phyloP scores from a whole-genome alignment of 2,797 vertebrate genomes.

The Notoglanidium macrostoma region DNA sequence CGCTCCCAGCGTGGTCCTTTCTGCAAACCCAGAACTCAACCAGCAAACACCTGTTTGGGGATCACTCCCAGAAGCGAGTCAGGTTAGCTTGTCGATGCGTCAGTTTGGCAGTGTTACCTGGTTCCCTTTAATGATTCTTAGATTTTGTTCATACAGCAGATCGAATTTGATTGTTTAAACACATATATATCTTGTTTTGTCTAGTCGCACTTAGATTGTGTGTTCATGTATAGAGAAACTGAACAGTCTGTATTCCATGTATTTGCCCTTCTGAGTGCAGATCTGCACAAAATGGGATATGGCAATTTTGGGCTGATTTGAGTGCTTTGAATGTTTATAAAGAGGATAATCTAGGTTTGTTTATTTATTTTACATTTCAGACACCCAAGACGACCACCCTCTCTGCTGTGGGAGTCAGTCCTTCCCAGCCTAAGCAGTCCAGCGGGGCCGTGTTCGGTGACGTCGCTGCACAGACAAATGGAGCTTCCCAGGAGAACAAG shows the following conservation, averaged over 20 bases:
- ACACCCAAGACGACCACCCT: constrained; percentile 78
- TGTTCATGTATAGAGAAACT: background rate
- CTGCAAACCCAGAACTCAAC: constrained; percentile 74
- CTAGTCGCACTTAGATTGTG: background rate
- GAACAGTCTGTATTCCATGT: background rate
- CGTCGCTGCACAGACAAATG: constrained; percentile 83
- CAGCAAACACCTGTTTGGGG: constrained; percentile 81
- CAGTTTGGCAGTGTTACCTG: background rate
- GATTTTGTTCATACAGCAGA: background rate
- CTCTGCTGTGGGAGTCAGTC: constrained; percentile 71
- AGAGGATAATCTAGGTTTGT: background rate
- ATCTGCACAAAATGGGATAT: no score
- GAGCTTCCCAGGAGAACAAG: constrained; percentile 83
- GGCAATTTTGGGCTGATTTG: background rate
- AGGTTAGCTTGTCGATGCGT: constrained; percentile 76
- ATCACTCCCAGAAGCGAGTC: constrained; percentile 72
- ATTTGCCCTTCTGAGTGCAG: no score
- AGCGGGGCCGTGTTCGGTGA: constrained; percentile 80
- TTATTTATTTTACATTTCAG: constrained; percentile 67
- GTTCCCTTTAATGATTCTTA: background rate
- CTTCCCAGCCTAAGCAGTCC: constrained; percentile 65
- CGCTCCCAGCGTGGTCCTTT: constrained; percentile 72
- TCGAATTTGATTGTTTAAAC: background rate
- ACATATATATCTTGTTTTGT: background rate
- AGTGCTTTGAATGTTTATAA: background rate